Base-by-base conservation (phyloP, 2,888 invertebrate species). In the Orthosia gracilis region DNA sequence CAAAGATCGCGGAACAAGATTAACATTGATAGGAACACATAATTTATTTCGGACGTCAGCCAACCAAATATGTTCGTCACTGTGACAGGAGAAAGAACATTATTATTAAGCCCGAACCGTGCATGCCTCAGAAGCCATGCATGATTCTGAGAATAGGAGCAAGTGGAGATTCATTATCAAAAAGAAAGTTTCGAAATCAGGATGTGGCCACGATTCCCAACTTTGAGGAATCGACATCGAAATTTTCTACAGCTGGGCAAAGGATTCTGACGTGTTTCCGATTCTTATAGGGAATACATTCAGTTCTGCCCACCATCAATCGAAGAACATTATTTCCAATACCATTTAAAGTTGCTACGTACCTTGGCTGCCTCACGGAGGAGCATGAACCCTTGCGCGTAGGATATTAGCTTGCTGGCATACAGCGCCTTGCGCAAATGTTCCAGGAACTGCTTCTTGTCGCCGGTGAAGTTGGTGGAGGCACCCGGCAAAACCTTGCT, bases 321-420 rank as follows among this genome's bases (percentile, higher is more conserved):
- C 23, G 12, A 15, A 18, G 4, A 47, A 57, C 17, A 66, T 5
- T 1, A 55, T 45, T 18, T 31, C 23, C 7, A 69, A 26, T 18
- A 40, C 49, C 0, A 31, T 49, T 17, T 18, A 12, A 76, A 26
- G 13, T 31, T 63, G 15, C 4, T 31, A 66, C 57, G 74, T 86
- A 98, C 97, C 92, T 98, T 97, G 18, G 99, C 99, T 18, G 99
- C 99, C 94, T 99, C 99, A 61, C 99, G 97, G 90, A 99, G 96
- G 84, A 99, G 96, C 99, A 99, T 99, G 91, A 99, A 99, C 4
- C 99, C 99, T 97, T 99, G 99, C 0, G 99, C 99, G 91, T 99
- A 99, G 0, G 99, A 99, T 69, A 99, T 99, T 79, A 99, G 99
- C 96, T 99, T 99, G 75, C 99, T 99, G 7, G 99, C 99, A 92